Percentiles rank a stretch among this genome's conserved stretches.
phyloP scores from a whole-genome alignment of 1,140 invertebrate species.

The Tetramorium simillimum region DNA sequence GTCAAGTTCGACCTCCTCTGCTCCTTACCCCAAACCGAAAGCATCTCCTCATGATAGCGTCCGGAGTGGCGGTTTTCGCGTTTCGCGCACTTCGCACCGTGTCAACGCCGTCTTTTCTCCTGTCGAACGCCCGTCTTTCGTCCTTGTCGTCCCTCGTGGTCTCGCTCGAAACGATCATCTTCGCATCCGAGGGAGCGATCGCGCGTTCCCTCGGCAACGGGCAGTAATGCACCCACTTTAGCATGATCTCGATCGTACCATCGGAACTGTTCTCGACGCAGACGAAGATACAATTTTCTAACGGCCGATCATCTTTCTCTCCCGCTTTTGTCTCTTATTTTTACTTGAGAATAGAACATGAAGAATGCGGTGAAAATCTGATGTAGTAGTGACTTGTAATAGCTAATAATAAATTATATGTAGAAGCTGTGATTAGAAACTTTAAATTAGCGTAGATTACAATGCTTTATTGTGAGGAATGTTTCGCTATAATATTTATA shows the following conservation, averaged over 20 bases:
- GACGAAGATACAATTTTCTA: conserved; percentile 28
- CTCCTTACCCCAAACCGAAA: conserved; percentile 55
- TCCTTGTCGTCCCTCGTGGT: conserved; percentile 51
- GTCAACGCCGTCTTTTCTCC: conserved; percentile 9
- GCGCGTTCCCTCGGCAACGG: conserved; percentile 77
- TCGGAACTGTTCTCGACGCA: conserved; percentile 12
- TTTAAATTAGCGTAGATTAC: background rate
- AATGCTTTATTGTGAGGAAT: background rate
- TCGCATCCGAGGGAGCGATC: conserved; percentile 46
- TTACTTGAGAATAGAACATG: background rate
- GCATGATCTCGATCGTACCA: conserved; percentile 72
- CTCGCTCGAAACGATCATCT: conserved; percentile 33
- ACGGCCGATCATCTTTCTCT: background rate
- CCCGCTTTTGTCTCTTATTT: background rate
- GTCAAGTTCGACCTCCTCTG: conserved; percentile 47
- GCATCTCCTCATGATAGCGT: conserved; percentile 53
- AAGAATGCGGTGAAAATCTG: background rate
- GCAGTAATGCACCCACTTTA: conserved; percentile 84
- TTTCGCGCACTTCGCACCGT: conserved; percentile 43
- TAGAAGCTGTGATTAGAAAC: background rate
- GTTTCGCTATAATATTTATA: background rate
- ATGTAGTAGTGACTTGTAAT: background rate
- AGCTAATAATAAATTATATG: background rate
- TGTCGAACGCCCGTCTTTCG: conserved; percentile 44
- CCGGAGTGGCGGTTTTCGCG: conserved; percentile 45